A percentile compares a stretch with the other conserved stretches of the same genome.
These are phyloP conservation scores for Pontoporia blainvillei DNA, from an alignment of 2,113 vertebrate genomes.

Conservation along the genomic window DNA sequence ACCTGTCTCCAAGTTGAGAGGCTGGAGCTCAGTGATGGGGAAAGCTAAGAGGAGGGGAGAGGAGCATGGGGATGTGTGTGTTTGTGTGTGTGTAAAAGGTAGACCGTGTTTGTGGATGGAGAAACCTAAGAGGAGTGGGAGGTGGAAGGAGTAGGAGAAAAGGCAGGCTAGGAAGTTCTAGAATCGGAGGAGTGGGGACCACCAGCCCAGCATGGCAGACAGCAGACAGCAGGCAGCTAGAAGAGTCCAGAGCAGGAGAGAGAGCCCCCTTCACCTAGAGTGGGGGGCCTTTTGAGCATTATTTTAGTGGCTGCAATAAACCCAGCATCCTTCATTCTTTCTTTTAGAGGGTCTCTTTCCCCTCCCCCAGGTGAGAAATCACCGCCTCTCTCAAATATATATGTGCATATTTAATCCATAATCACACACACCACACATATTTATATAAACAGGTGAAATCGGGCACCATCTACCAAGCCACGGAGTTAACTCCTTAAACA, in stretches of 20 bases:
- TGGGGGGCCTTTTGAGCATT: background rate
- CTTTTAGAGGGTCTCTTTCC: slow-evolving; percentile 17
- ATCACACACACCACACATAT: slow-evolving; percentile 17
- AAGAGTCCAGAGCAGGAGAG: background rate
- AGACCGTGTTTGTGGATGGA: background rate
- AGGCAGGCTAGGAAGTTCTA: slow-evolving; percentile 51
- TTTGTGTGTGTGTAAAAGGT: background rate
- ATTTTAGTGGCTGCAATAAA: background rate
- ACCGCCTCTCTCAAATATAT: background rate
- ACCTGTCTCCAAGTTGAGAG: slow-evolving; percentile 64
- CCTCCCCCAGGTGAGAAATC: background rate
- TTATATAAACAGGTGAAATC: slow-evolving; percentile 46
- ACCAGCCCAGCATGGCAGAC: slow-evolving; percentile 3
- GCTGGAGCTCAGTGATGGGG: slow-evolving; percentile 41
- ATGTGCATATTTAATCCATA: background rate
- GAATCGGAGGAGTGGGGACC: background rate
- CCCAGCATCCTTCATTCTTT: background rate
- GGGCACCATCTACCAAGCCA: background rate
- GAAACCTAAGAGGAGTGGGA: background rate
- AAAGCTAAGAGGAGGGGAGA: background rate
- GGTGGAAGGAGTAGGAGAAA: background rate
- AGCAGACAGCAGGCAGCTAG: background rate
- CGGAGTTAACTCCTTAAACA: slow-evolving; percentile 59
- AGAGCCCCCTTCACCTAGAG: background rate
- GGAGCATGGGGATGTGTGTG: background rate